Base-by-base conservation (phyloP, 1,140 invertebrate genomes). In the Oedothorax gibbosus region DNA sequence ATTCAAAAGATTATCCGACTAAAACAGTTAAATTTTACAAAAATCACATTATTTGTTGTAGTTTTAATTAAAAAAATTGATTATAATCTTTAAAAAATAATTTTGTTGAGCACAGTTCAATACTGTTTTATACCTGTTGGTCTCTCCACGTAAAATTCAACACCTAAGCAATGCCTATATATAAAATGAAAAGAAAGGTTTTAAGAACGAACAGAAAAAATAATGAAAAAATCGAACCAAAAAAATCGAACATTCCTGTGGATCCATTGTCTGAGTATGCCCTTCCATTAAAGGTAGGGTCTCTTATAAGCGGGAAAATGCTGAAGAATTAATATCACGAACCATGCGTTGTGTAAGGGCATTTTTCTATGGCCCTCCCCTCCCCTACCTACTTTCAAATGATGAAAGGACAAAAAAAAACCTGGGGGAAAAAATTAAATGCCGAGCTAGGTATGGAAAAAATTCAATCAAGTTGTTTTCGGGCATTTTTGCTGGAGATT, bases 241-340 rank as follows among this genome's bases (percentile, higher is more conserved):
- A 60, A 73, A 53, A 62, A 73, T 54, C 51, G 57, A 62, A 71
- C 80, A 82, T 82, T 82, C 80, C 57, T 82, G 80, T 20, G 80
- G 80, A 64, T 35, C 80, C 80, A 82, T 82, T 82, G 80, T 82
- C 80, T 82, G 65, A 68, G 68, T 71, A 73, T 65, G 80, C 56
- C 49, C 21, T 73, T 82, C 80, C 80, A 82, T 82, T 82, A 82
- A 82, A 82, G 68, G 64, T 35, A 62, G 79, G 65, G 68, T 35
- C 15, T 54, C 80, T 82, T 64, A 64, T 64, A 65, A 21, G 49
- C 72, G 21, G 18, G 60, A 15, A 10, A 12, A 14, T 15, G 21
- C 11, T 8, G 14, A 50, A 35, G 80, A 82, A 82, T 82, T 82
- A 82, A 82, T 82, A 82, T 82, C 80, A 50, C 18, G 69, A 82